Percentiles rank a stretch among this genome's conserved stretches.
Conservation (phyloP, 2,797 vertebrate genomes). For the Poecilia gillii region DNA sequence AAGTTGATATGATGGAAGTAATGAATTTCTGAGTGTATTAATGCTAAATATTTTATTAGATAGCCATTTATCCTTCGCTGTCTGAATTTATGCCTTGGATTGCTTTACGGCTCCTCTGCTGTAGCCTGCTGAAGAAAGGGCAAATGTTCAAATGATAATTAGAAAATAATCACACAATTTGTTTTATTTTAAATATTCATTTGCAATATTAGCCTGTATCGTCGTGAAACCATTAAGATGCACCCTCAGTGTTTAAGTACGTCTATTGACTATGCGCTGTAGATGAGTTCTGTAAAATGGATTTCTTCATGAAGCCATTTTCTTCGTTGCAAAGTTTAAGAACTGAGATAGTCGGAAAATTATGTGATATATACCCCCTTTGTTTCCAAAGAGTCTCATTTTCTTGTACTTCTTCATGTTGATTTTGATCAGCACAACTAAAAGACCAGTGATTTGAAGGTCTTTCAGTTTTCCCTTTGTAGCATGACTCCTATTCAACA, state of each 20-base stretch:
- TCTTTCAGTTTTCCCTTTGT: neutral
- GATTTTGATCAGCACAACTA: neutral
- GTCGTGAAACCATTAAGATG: neutral
- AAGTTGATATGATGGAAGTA: neutral
- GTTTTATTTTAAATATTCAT: neutral
- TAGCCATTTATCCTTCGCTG: neutral
- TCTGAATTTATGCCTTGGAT: neutral
- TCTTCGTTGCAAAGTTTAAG: too few relatives aligned
- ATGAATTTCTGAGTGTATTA: neutral
- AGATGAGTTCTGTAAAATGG: neutral
- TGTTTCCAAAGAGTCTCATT: neutral
- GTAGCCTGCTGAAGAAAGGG: neutral
- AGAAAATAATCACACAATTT: neutral
- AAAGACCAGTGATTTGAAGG: neutral
- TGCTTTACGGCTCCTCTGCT: neutral
- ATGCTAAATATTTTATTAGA: constrained; percentile 1
- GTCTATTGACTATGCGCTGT: neutral
- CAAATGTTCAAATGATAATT: neutral
- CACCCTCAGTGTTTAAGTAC: neutral
- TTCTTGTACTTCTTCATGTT: neutral
- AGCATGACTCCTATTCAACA: neutral
- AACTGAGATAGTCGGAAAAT: too few relatives aligned
- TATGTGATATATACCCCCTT: too few relatives aligned
- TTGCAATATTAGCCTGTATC: neutral
- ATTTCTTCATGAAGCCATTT: too few relatives aligned